These are phyloP conservation scores for Peromyscus melanophrys DNA, from an alignment of 2,797 vertebrate species.

Conservation along the genomic window DNA sequence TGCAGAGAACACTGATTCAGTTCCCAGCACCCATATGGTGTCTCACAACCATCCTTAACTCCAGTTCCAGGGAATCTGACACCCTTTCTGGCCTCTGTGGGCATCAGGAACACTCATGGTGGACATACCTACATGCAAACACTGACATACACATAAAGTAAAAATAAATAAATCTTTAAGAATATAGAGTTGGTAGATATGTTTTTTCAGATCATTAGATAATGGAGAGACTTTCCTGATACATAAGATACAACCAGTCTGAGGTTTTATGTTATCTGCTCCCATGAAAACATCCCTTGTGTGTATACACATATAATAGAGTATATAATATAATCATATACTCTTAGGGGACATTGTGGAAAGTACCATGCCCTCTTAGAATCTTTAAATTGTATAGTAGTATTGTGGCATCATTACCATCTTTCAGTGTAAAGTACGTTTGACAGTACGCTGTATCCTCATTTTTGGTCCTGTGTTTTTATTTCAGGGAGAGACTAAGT, in stretches of 20 bases:
- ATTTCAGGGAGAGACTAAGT: slow-evolving; percentile 23
- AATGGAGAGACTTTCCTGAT: neutral
- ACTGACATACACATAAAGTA: neutral
- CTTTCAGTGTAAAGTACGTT: slow-evolving; percentile 32
- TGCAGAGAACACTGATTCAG: neutral
- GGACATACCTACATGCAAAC: neutral
- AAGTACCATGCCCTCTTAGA: neutral
- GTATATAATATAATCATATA: neutral
- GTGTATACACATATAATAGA: neutral
- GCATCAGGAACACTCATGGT: neutral
- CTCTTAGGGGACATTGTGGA: neutral
- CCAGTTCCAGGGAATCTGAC: neutral
- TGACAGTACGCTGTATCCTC: neutral
- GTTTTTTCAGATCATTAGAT: neutral
- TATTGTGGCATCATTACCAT: neutral
- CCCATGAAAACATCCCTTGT: neutral
- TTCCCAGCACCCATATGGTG: neutral
- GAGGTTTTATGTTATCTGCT: neutral
- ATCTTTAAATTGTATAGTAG: neutral
- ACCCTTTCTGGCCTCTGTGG: neutral
- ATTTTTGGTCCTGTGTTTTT: slow-evolving; percentile 14
- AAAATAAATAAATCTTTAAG: neutral
- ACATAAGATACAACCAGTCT: neutral
- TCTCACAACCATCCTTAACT: neutral
- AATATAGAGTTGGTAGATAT: neutral